Evolutionary conservation across 2,113 vertebrate species (phyloP).

Genomic region (Galemys pyrenaicus): DNA sequence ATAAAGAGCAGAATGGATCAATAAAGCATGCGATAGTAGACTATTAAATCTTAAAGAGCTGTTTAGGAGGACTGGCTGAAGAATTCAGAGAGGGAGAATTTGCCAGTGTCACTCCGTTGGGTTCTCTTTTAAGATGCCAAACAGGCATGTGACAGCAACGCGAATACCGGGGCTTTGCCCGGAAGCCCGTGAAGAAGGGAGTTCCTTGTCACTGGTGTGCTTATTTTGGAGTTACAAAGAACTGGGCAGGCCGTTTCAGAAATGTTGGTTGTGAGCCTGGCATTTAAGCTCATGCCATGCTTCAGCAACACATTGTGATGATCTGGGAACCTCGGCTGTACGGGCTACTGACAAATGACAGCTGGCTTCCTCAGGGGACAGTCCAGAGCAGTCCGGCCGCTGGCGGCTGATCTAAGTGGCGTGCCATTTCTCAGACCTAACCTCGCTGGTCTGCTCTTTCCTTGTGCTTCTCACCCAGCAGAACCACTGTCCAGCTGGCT

Average conservation of each 20-base stretch:
- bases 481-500: neutral
- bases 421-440: neutral
- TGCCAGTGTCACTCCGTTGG: slow-evolving; percentile 16
- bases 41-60: neutral
- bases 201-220: slow-evolving; percentile 10
- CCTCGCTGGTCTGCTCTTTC: neutral
- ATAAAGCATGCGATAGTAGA: neutral
- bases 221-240: slow-evolving; percentile 53
- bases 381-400: neutral
- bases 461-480: neutral
- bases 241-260: neutral
- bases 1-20: neutral
- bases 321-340: neutral
- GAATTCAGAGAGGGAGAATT: slow-evolving; percentile 24
- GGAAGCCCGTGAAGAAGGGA: slow-evolving; percentile 13
- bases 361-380: neutral
- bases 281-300: slow-evolving; percentile 40
- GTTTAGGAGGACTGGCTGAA: neutral
- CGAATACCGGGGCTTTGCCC: neutral
- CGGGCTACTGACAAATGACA: slow-evolving; percentile 46
- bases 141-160: neutral
- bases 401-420: neutral
- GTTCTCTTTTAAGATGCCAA: neutral
- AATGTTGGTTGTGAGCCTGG: slow-evolving; percentile 15
- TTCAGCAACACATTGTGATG: neutral